Evolutionary conservation across 2,113 vertebrate species (phyloP).

Genomic region (Hymenochirus boettgeri): DNA sequence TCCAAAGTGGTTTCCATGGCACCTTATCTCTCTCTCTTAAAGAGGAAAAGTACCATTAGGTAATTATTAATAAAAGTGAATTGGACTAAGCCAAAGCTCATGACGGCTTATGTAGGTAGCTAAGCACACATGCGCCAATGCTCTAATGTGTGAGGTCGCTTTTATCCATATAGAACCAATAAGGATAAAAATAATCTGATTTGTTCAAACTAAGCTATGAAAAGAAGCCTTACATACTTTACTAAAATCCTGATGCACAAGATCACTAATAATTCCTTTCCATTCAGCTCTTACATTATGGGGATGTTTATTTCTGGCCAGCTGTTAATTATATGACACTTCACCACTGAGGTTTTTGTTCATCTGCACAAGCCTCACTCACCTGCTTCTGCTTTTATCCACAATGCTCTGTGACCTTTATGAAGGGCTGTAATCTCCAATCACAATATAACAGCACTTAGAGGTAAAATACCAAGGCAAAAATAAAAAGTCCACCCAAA

Average conservation of each 20-base stretch:
- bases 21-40: slow-evolving; percentile 52
- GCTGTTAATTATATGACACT: neutral
- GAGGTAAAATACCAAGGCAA: slow-evolving; percentile 38
- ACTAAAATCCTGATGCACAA: neutral
- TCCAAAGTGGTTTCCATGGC: slow-evolving; percentile 59
- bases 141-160: slow-evolving; percentile 5
- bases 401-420: slow-evolving; percentile 34
- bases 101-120: slow-evolving; percentile 25
- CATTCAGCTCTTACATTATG: neutral
- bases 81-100: slow-evolving; percentile 32
- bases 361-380: neutral
- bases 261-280: neutral
- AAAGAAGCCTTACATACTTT: neutral
- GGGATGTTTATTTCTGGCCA: neutral
- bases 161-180: slow-evolving; percentile 9
- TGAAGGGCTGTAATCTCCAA: slow-evolving; percentile 33
- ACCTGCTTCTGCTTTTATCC: slow-evolving; percentile 32
- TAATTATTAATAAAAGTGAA: slow-evolving; percentile 47
- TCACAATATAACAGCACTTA: slow-evolving; percentile 38
- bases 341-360: slow-evolving; percentile 4
- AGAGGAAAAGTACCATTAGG: slow-evolving; percentile 55
- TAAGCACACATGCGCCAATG: slow-evolving; percentile 20
- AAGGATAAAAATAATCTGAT: neutral
- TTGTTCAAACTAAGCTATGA: neutral
- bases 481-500: slow-evolving; percentile 29